Base-by-base conservation (phyloP, 2,888 invertebrate genomes). In the Trisateles emortualis region DNA sequence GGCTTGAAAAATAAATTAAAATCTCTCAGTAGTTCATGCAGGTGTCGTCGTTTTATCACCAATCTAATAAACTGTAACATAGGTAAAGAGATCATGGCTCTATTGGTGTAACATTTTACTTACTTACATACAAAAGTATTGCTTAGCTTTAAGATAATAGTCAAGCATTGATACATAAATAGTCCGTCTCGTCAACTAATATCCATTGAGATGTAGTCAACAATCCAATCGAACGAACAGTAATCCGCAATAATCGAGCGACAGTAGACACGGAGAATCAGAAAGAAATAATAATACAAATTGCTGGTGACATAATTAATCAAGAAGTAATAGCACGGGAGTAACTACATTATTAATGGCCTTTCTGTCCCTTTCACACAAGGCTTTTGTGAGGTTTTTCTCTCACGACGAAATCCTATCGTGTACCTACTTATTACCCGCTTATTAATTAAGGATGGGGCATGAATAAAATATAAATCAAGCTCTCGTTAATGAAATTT, bases 281-380 rank as follows among this genome's bases (percentile, higher is more conserved):
- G 44, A 55, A 64, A 66, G 57, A 69, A 69, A 57, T 68, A 59
- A 49, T 56, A 72, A 68, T 56, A 64, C 64, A 64, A 64, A 68
- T 72, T 73, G 73, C 57, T 62, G 57, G 66, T 68, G 76, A 80
- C 79, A 76, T 74, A 75, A 79, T 81, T 81, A 79, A 80, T 82
- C 72, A 74, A 65, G 62, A 66, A 67, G 65, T 69, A 81, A 78
- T 74, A 72, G 74, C 59, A 55, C 49, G 68, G 61, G 58, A 68
- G 69, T 67, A 75, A 75, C 68, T 68, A 66, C 64, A 64, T 76
- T 76, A 79, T 82, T 79, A 76, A 78, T 76, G 67, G 59, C 41
- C 68, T 54, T 62, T 57, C 61, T 36, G 35, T 72, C 64, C 53
- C 58, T 39, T 47, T 61, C 48, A 29, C 36, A 35, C 52, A n/a